Conservation (phyloP, 1,140 invertebrate species). For the Dendrolimus kikuchii region DNA sequence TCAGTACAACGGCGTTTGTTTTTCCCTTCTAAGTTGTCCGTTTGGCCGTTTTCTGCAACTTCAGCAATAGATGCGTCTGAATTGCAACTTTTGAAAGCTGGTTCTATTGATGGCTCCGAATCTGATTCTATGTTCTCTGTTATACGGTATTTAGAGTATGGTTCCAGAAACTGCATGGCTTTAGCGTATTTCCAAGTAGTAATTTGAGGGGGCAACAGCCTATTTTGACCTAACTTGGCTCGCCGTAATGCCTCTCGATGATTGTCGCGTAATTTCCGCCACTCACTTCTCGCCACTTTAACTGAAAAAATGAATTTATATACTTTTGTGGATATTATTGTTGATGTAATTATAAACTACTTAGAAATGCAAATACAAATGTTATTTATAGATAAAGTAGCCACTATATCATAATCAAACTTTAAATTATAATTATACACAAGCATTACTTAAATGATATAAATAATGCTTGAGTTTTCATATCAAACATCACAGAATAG, state of each 20-base stretch:
- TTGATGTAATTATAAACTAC: too few relatives aligned
- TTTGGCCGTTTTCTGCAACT: conserved; percentile 11
- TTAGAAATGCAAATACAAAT: too few relatives aligned
- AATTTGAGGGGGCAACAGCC: conserved; percentile 55
- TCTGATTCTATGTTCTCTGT: conserved; percentile 56
- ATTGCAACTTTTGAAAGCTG: conserved; percentile 24
- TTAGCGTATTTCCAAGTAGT: conserved; percentile 65
- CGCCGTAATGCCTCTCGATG: conserved; percentile 55
- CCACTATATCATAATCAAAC: background rate
- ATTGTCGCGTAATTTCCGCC: conserved; percentile 58
- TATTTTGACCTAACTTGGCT: conserved; percentile 58
- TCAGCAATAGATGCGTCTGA: conserved; percentile 45
- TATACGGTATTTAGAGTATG: conserved; percentile 60
- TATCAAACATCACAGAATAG: too few relatives aligned
- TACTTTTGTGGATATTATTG: too few relatives aligned
- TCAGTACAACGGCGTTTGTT: conserved; percentile 37
- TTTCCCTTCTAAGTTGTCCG: conserved; percentile 4
- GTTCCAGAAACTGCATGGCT: conserved; percentile 59
- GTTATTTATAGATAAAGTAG: too few relatives aligned
- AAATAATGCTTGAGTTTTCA: background rate
- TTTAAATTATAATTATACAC: background rate
- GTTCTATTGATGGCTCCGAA: conserved; percentile 21
- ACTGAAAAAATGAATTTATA: conserved; percentile 30
- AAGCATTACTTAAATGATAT: background rate
- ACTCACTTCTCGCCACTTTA: conserved; percentile 50